Conservation (phyloP, 2,888 invertebrate species). For the Mactromeris polynyma region DNA sequence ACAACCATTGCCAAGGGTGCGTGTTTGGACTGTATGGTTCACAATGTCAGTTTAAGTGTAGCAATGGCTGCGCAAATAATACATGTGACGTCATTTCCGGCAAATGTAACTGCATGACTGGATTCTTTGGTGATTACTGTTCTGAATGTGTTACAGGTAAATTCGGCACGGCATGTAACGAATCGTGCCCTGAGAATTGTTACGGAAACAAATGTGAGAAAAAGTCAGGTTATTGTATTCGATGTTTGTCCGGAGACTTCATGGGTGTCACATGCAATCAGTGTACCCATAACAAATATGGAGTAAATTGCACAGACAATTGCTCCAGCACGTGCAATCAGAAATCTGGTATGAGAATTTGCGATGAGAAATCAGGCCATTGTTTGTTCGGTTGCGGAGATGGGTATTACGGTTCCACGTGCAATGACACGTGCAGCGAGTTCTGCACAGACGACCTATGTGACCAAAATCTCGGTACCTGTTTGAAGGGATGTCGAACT, state of each 20-base stretch:
- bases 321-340: not conserved
- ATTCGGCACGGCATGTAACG: not conserved
- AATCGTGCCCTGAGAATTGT: not conserved
- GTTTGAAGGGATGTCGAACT: not conserved
- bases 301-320: not conserved
- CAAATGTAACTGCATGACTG: not conserved
- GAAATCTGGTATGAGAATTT: not conserved
- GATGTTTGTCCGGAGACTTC: not conserved
- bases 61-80: not conserved
- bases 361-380: not conserved
- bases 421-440: slow-evolving; percentile 19
- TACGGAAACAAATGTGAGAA: not conserved
- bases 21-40: not conserved
- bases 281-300: not conserved
- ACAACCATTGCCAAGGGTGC: no score
- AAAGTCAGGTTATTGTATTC: not conserved
- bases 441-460: slow-evolving; percentile 8
- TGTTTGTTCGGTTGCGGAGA: not conserved
- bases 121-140: slow-evolving; percentile 1
- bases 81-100: not conserved
- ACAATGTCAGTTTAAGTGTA: not conserved
- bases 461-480: not conserved
- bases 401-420: not conserved
- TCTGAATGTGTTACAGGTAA: not conserved
- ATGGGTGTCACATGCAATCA: not conserved